These are phyloP conservation scores for Gobio gobio DNA, from an alignment of 2,113 vertebrate genomes.

Conservation along the genomic window DNA sequence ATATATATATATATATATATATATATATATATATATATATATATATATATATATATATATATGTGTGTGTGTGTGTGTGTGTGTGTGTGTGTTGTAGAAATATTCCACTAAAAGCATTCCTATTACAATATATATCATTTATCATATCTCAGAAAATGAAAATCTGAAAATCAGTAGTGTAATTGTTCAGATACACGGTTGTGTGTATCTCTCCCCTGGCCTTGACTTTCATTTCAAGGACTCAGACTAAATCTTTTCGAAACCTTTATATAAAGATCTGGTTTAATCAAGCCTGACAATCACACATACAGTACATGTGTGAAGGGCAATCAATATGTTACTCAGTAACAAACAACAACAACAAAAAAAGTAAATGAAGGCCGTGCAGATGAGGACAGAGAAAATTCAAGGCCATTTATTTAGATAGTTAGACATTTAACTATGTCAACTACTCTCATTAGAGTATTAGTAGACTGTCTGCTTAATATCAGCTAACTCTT, in stretches of 20 bases:
- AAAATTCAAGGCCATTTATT: too few relatives aligned
- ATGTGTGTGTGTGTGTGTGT: too few relatives aligned
- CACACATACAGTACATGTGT: background rate
- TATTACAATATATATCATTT: background rate
- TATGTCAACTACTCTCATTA: too few relatives aligned
- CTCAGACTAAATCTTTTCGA: background rate
- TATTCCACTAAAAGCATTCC: background rate
- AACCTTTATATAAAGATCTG: slow-evolving; percentile 1
- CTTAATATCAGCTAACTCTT: too few relatives aligned
- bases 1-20: too few relatives aligned
- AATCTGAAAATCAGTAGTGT: background rate
- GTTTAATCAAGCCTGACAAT: background rate
- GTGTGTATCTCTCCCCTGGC: background rate
- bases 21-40: too few relatives aligned
- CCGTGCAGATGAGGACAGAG: background rate
- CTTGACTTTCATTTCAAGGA: slow-evolving; percentile 27
- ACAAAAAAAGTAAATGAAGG: background rate
- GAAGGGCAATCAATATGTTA: background rate
- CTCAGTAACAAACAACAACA: background rate
- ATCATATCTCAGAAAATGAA: background rate
- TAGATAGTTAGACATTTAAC: too few relatives aligned
- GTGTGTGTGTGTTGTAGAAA: too few relatives aligned
- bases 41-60: too few relatives aligned
- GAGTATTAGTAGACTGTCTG: too few relatives aligned
- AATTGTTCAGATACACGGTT: background rate